A percentile compares a stretch with the other conserved stretches of the same genome.
These are phyloP conservation scores for Hystrix cristata DNA, from an alignment of 2,113 vertebrate species.

Conservation along the genomic window DNA sequence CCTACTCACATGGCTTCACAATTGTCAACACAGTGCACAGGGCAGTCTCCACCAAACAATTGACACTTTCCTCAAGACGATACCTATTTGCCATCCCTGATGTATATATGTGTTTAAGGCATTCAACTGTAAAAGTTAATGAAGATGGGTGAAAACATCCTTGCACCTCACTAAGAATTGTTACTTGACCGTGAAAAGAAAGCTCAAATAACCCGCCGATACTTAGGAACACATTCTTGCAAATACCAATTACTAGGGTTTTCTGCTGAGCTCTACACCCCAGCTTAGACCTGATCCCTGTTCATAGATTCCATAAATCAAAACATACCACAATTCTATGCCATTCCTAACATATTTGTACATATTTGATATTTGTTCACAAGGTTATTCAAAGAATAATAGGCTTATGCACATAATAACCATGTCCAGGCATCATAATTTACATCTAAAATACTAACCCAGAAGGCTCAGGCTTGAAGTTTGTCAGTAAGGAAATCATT, in stretches of 20 bases:
- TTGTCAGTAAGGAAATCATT: background rate
- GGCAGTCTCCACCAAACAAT: background rate
- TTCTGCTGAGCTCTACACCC: background rate
- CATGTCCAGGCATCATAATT: background rate
- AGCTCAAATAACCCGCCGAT: too few relatives aligned
- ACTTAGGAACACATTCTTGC: background rate
- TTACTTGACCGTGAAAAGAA: background rate
- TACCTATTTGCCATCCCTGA: background rate
- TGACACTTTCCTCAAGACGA: background rate
- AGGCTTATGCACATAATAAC: background rate
- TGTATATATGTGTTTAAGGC: background rate
- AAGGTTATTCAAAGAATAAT: background rate
- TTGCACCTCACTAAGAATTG: background rate
- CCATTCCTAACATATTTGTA: background rate
- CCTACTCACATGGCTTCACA: background rate
- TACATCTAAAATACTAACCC: background rate
- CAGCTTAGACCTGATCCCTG: background rate
- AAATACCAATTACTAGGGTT: background rate
- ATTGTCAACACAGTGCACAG: background rate
- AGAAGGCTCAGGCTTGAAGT: background rate
- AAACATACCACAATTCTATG: background rate
- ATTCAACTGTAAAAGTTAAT: background rate
- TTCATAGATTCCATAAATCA: background rate
- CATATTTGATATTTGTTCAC: background rate
- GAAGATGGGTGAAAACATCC: background rate